Conservation (phyloP, 2,888 invertebrate species). For the Torymus texanus region DNA sequence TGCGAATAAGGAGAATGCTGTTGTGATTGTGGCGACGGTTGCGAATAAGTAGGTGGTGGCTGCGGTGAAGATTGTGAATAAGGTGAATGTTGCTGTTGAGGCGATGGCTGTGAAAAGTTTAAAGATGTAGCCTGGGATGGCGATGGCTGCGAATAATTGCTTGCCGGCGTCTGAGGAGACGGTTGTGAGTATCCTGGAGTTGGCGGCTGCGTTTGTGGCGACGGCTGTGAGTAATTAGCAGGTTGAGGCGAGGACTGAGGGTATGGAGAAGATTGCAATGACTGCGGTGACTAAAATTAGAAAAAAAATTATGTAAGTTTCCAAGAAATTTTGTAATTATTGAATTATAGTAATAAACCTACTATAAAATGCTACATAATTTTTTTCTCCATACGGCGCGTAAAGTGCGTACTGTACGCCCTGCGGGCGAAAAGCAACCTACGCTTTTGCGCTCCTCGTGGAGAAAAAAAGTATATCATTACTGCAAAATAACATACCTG, state of each 20-base stretch:
- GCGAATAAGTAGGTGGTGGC: conserved; percentile 63
- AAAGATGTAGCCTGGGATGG: conserved; percentile 61
- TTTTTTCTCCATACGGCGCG: no score
- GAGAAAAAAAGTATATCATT: no score
- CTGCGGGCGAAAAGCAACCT: no score
- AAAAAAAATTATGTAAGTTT: background rate
- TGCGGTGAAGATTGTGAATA: conserved; percentile 64
- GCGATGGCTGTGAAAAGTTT: conserved; percentile 61
- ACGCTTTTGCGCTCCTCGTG: no score
- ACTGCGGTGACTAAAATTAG: conserved; percentile 61
- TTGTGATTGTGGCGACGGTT: conserved; percentile 59
- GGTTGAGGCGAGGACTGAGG: conserved; percentile 65
- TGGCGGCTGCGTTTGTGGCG: conserved; percentile 66
- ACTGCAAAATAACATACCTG: conserved; percentile 48
- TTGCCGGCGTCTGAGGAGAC: conserved; percentile 70
- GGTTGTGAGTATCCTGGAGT: conserved; percentile 76
- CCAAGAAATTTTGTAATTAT: background rate
- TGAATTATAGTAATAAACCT: background rate
- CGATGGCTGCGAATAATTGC: conserved; percentile 66
- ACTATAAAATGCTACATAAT: background rate
- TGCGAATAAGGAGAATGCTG: conserved; percentile 62
- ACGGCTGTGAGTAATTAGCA: conserved; percentile 72
- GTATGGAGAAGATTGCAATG: conserved; percentile 68
- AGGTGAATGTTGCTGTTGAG: conserved; percentile 59
- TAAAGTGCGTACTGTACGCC: no score